phyloP scores from a whole-genome alignment of 2,888 invertebrate species.

The Patella caerulea region DNA sequence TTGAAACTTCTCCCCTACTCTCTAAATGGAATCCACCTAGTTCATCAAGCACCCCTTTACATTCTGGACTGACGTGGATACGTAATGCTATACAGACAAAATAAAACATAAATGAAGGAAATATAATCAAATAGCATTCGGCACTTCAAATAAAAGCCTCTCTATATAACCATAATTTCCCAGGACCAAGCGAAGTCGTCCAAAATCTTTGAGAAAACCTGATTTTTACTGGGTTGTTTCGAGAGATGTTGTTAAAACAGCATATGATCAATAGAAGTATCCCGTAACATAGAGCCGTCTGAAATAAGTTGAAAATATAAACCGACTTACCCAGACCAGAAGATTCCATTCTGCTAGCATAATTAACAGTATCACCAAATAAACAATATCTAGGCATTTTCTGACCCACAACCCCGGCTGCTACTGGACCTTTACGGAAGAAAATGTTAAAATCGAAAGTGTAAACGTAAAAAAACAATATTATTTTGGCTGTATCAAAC shows the following conservation, averaged over 20 bases:
- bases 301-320: background rate
- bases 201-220: background rate
- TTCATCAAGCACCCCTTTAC: conserved; percentile 49
- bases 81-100: conserved; percentile 46
- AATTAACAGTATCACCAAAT: conserved; percentile 65
- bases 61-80: conserved; percentile 62
- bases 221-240: no score
- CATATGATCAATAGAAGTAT: background rate
- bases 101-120: background rate
- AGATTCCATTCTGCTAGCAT: conserved; percentile 64
- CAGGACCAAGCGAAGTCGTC: no score
- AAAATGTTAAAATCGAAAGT: no score
- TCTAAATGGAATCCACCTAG: conserved; percentile 54
- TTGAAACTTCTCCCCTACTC: conserved; percentile 47
- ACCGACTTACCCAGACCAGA: conserved; percentile 50
- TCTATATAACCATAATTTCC: no score
- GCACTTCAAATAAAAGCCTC: no score
- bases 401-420: conserved; percentile 90
- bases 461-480: no score
- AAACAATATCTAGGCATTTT: conserved; percentile 92
- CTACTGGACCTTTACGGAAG: conserved; percentile 67
- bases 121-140: background rate
- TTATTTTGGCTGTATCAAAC: no score
- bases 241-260: no score
- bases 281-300: background rate